Evolutionary conservation across 2,888 invertebrate genomes (phyloP).

Genomic region (Agrotis exclamationis): DNA sequence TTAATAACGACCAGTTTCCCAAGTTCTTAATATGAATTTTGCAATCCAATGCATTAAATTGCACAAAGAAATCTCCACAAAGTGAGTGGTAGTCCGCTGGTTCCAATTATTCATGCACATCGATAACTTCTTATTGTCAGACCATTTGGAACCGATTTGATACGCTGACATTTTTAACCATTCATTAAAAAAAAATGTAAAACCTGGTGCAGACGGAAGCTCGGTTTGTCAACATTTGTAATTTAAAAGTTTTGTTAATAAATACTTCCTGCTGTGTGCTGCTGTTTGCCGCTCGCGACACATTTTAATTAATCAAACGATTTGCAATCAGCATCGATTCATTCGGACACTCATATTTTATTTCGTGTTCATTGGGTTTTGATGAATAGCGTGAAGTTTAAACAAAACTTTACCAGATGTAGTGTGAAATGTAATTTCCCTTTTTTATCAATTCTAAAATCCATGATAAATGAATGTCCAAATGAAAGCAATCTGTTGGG

Average conservation of each 20-base stretch:
- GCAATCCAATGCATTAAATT: constrained; percentile 19
- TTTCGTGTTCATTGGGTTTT: constrained; percentile 23
- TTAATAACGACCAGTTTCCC: background rate
- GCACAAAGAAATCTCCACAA: constrained; percentile 16
- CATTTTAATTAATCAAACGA: constrained; percentile 52
- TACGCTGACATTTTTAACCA: constrained; percentile 28
- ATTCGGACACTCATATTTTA: constrained; percentile 21
- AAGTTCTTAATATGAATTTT: constrained; percentile 9
- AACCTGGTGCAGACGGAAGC: constrained; percentile 16
- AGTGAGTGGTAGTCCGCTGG: constrained; percentile 14
- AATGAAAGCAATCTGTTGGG: too few relatives aligned
- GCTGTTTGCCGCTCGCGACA: constrained; percentile 26
- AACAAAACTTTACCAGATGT: background rate
- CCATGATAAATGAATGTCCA: too few relatives aligned
- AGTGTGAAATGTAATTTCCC: too few relatives aligned
- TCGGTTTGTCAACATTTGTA: constrained; percentile 41
- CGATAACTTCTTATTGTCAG: constrained; percentile 31
- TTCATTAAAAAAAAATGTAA: constrained; percentile 50
- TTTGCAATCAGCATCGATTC: constrained; percentile 40
- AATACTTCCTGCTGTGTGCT: constrained; percentile 7
- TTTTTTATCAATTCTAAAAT: too few relatives aligned
- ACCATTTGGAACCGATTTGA: constrained; percentile 33
- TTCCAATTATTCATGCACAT: constrained; percentile 48
- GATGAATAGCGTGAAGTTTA: background rate
- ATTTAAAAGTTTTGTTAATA: constrained; percentile 52